These are phyloP conservation scores for Psilopsiagon aymara DNA, from an alignment of 2,113 vertebrate species.

Conservation along the genomic window DNA sequence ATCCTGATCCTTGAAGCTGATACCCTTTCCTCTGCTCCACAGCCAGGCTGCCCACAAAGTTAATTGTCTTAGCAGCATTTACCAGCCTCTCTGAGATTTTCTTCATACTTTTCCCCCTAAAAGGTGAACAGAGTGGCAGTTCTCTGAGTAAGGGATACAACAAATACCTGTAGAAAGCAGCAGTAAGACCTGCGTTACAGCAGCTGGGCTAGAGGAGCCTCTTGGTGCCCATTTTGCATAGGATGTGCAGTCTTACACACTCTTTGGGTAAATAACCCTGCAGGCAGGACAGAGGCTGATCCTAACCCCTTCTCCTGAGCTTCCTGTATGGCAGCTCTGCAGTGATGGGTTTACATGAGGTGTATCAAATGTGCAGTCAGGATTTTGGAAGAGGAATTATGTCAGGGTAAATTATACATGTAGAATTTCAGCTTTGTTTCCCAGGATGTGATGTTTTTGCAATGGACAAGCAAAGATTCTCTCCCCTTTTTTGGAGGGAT, in stretches of 20 bases:
- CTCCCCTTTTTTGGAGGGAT: neutral
- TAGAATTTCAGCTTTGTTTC: neutral
- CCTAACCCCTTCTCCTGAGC: neutral
- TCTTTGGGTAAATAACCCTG: neutral
- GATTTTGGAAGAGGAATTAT: neutral
- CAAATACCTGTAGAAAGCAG: neutral
- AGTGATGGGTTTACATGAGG: accelerated
- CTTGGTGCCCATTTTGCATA: neutral
- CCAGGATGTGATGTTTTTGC: neutral
- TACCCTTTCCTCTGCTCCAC: neutral
- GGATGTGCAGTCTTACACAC: neutral
- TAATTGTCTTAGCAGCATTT: neutral
- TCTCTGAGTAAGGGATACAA: neutral
- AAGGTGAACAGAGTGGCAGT: neutral
- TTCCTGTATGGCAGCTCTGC: neutral
- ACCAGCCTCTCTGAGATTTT: neutral
- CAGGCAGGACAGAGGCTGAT: neutral
- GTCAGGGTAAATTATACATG: neutral
- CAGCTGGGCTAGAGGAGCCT: neutral
- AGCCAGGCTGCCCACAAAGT: neutral
- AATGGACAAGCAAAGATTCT: accelerated
- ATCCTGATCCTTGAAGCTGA: accelerated
- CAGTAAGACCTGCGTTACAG: neutral
- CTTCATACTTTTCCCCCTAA: neutral
- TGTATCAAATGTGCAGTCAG: neutral